These are phyloP conservation scores for Branchipolynoe longqiensis DNA, from an alignment of 2,888 invertebrate genomes.

Conservation along the genomic window DNA sequence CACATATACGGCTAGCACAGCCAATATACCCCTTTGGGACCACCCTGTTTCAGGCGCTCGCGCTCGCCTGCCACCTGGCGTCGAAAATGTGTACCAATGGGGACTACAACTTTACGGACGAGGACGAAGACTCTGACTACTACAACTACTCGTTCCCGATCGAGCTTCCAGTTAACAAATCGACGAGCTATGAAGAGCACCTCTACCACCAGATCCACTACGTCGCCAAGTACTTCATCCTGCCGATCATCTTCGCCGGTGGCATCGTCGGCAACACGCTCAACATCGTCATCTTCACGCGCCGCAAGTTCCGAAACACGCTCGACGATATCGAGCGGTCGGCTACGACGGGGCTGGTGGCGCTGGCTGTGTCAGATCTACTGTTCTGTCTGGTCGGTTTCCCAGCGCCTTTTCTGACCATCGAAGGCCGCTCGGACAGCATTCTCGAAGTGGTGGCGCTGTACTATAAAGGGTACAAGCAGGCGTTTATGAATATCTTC, in stretches of 20 bases:
- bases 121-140: slow-evolving; percentile 3
- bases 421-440: slow-evolving; percentile 25
- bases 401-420: slow-evolving; percentile 29
- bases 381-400: slow-evolving; percentile 63
- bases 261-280: slow-evolving; percentile 54
- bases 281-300: slow-evolving; percentile 54
- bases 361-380: slow-evolving; percentile 64
- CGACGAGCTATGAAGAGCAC: slow-evolving; percentile 1
- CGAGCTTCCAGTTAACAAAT: background rate
- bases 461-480: slow-evolving; percentile 52
- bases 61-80: background rate
- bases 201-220: slow-evolving; percentile 32
- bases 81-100: slow-evolving; percentile 38
- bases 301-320: slow-evolving; percentile 45
- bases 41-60: background rate
- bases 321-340: slow-evolving; percentile 63
- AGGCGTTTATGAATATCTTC: slow-evolving; percentile 56
- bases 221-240: slow-evolving; percentile 15
- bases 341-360: slow-evolving; percentile 63
- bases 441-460: slow-evolving; percentile 17
- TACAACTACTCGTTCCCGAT: slow-evolving; percentile 21
- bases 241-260: slow-evolving; percentile 52
- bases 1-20: background rate
- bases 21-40: background rate
- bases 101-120: slow-evolving; percentile 35